These are phyloP conservation scores for Oikopleura dioica DNA, from an alignment of 23 tunicate species.

Conservation along the genomic window DNA sequence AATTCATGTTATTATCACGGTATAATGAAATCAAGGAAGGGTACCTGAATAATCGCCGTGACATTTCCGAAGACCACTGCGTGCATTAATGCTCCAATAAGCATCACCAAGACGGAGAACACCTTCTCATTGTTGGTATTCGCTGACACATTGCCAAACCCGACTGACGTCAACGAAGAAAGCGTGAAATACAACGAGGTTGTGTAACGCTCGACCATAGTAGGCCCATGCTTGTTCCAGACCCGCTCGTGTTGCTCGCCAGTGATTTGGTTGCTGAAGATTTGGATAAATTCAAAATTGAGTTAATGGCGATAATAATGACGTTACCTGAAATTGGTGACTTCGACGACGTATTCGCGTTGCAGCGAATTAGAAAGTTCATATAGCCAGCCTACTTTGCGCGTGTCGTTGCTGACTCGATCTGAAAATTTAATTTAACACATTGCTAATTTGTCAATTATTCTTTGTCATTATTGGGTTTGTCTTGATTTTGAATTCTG, in stretches of 20 bases:
- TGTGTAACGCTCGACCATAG: constrained; percentile 21
- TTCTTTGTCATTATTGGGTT: no score
- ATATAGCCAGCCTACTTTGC: constrained; percentile 10
- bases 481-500: no score
- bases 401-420: no score
- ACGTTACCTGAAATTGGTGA: no score
- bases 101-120: constrained; percentile 39
- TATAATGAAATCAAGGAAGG: neutral
- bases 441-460: no score
- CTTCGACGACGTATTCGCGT: no score
- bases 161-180: constrained; percentile 52
- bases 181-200: constrained; percentile 50
- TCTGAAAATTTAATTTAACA: no score
- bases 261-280: no score
- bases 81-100: constrained; percentile 58
- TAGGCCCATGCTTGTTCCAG: constrained; percentile 23
- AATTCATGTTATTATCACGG: neutral
- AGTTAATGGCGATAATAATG: no score
- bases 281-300: no score
- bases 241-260: no score
- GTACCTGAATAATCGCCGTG: constrained; percentile 37
- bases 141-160: constrained; percentile 57
- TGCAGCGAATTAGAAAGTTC: no score
- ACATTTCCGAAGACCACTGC: constrained; percentile 53
- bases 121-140: constrained; percentile 45